These are phyloP conservation scores for Pollenia griseotomentosa DNA, from an alignment of 2,888 invertebrate genomes.

Conservation along the genomic window DNA sequence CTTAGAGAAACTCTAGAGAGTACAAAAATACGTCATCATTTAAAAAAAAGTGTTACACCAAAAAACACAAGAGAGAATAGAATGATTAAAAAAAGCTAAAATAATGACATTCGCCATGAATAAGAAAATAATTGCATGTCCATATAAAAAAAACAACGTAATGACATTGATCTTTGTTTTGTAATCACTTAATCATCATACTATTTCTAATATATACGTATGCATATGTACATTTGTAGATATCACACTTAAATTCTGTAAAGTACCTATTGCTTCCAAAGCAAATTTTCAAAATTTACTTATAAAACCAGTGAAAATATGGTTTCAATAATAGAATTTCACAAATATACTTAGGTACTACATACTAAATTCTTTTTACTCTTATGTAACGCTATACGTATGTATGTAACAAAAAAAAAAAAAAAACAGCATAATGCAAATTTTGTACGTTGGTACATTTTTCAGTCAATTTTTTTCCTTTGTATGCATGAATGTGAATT, in stretches of 20 bases:
- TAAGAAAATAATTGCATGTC: background rate
- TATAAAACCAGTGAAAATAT: background rate
- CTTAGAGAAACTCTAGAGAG: background rate
- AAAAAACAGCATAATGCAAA: too few species aligned
- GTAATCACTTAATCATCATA: constrained; percentile 40
- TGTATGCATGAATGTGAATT: background rate
- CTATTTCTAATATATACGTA: background rate
- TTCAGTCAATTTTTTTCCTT: too few species aligned
- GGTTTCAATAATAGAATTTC: constrained; percentile 9
- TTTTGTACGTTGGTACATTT: too few species aligned
- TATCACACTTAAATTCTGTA: too few species aligned
- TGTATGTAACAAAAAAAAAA: too few species aligned
- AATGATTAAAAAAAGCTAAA: background rate
- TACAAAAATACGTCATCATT: constrained; percentile 38
- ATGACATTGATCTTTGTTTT: constrained; percentile 63
- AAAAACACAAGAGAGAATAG: too few species aligned
- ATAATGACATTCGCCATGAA: constrained; percentile 61
- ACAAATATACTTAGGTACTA: background rate
- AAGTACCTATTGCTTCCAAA: too few species aligned
- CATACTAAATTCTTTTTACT: background rate
- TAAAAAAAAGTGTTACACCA: background rate
- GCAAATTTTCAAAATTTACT: too few species aligned
- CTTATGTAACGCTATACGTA: constrained; percentile 23
- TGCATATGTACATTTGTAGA: too few species aligned
- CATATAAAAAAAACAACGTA: background rate